Evolutionary conservation across 2,888 invertebrate species (phyloP), one percentile per base, ranked within the genome.

Genomic region (Argynnis bischoffii): DNA sequence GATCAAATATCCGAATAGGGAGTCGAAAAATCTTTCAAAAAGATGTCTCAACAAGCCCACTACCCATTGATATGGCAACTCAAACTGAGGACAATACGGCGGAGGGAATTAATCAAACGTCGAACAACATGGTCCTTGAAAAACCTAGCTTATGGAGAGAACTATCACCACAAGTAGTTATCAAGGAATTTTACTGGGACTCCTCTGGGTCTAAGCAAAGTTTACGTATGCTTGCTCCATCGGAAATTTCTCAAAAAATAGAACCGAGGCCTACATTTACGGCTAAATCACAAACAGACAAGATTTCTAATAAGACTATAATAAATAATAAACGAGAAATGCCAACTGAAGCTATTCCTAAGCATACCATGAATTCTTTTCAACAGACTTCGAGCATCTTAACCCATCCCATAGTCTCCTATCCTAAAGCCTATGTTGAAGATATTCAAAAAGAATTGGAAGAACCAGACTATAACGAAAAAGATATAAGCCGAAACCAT

Each of bases 121-220:
- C 63, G 11, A 59, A 35, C n/a, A 41, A 51, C n/a, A 56, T 65
- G 11, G 1, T 67, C 16, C 21, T 46, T 4, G 64, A 54, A n/a
- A 56, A 46, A 18, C n/a, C 16, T 31, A 60, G 59, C 11, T 50
- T 64, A 31, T 16, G 48, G 41, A 64, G 26, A 64, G 74, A 72
- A 35, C 35, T 74, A 21, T 68, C 77, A 2, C 83, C 84, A 3
- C 77, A 80, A 68, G 72, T 84, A 0, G 70, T 81, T 2, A 73
- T 86, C 3, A 84, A 83, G 65, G 83, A 88, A 67, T 83, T 80
- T 64, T 75, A 78, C 46, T 86, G 86, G 86, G 79, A 84, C 61
- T 75, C 81, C 0, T 50, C 69, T 14, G 72, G 61, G 3, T 64
- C 70, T 8, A 66, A 57, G 8, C 72, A 69, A 54, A 66, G 69